Conservation (phyloP, 2,113 vertebrate species). For the Mionectes macconnelli region DNA sequence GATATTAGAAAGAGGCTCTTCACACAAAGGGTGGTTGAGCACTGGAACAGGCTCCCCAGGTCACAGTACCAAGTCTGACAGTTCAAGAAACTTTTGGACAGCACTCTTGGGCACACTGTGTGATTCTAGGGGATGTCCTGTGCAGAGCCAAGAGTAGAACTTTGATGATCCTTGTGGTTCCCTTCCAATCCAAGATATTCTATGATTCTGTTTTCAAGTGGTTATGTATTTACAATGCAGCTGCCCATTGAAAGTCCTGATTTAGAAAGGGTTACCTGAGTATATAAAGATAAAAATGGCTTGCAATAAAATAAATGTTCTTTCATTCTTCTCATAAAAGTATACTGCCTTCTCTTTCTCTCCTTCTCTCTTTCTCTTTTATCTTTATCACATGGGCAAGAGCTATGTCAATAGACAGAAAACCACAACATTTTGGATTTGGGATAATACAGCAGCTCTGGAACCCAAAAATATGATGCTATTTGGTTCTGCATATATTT, state of each 20-base stretch:
- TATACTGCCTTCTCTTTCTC: not conserved
- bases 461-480: not conserved
- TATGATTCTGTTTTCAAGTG: not conserved
- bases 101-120: not conserved
- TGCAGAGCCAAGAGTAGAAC: not conserved
- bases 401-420: not conserved
- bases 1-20: not conserved
- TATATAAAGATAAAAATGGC: not conserved
- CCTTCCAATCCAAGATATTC: not conserved
- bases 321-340: not conserved
- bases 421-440: not conserved
- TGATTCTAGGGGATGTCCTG: not conserved
- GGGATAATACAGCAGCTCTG: not conserved
- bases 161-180: not conserved
- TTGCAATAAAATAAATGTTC: not conserved
- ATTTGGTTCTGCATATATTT: not conserved
- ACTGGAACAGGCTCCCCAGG: not conserved
- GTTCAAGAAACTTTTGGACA: not conserved
- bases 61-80: not conserved
- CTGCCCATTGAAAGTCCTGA: not conserved
- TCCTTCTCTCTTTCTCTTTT: not conserved
- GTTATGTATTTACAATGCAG: not conserved
- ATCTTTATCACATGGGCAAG: not conserved
- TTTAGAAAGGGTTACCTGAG: not conserved
- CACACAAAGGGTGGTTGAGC: not conserved